Base-by-base conservation (phyloP, 2,888 invertebrate species). In the Pocota personata region DNA sequence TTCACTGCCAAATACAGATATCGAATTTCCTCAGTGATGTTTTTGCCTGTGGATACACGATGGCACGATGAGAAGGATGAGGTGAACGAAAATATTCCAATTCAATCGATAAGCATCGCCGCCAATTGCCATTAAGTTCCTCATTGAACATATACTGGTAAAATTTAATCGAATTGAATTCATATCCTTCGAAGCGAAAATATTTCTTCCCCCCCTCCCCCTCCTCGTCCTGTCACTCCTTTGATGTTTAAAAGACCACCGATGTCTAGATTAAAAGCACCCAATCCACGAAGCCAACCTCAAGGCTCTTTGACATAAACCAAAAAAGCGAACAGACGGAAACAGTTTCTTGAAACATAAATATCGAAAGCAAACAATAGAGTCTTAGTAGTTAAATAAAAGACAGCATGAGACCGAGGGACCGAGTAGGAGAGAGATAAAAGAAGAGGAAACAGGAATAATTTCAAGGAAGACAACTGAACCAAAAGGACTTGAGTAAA, bases 91-190 rank as follows among this genome's bases (percentile, higher is more conserved):
- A 78, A 83, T 78, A 73, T 83, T 83, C 67, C 64, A 72, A 72
- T 60, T 79, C 79, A 64, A 84, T 84, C 84, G 79, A 84, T 84
- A 84, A 69, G 75, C 79, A 84, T 79, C 52, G 73, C 79, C 84
- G 50, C 84, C 84, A 79, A 79, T 84, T 80, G 75, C 80, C 75
- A 76, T 80, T 80, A 84, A 75, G 71, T 80, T 80, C 58, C 58
- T 71, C 80, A 43, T 52, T 76, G 75, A 84, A 43, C 64, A 52
- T 30, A 71, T 50, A 48, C 58, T 55, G 46, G 67, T 55, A 50
- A 64, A 79, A 71, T 71, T 76, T 66, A 79, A 84, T 84, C 80
- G 80, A 84, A 75, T 76, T 40, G 75, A 76, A 80, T 80, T 79
- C 64, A 64, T 75, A 52, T 83, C 64, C 71, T 64, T 57, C 62